Conservation (phyloP, 2,888 invertebrate species). For the Volucella zonaria region DNA sequence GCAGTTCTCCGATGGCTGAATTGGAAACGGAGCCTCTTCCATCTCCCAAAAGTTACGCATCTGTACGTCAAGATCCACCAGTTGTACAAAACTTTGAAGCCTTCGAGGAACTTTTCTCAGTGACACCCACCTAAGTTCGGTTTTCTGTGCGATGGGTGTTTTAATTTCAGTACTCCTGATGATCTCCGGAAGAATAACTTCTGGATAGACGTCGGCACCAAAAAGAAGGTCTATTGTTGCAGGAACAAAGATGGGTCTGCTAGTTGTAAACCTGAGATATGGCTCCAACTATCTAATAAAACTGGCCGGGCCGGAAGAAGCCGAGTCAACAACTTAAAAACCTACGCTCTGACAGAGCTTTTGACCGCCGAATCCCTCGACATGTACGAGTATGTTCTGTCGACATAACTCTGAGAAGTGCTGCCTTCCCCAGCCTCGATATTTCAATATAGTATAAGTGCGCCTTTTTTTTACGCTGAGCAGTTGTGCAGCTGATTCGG, state of each 20-base stretch:
- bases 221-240: no score
- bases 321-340: no score
- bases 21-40: no score
- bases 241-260: constrained; percentile 19
- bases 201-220: no score
- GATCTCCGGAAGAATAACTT: no score
- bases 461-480: no score
- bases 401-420: neutral
- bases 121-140: neutral
- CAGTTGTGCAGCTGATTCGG: no score
- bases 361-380: constrained; percentile 6
- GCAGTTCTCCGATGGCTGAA: neutral
- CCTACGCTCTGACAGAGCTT: no score
- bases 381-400: constrained; percentile 15
- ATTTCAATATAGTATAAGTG: no score
- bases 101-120: neutral
- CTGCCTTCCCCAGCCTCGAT: neutral
- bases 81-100: constrained; percentile 3
- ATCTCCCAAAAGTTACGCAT: no score
- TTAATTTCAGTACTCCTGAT: no score
- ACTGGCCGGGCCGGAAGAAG: no score
- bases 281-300: neutral
- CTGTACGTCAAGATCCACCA: neutral
- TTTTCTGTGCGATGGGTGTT: constrained; percentile 2
- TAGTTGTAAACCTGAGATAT: neutral